phyloP scores from a whole-genome alignment of 1,140 invertebrate genomes.

The Metopolophium dirhodum region DNA sequence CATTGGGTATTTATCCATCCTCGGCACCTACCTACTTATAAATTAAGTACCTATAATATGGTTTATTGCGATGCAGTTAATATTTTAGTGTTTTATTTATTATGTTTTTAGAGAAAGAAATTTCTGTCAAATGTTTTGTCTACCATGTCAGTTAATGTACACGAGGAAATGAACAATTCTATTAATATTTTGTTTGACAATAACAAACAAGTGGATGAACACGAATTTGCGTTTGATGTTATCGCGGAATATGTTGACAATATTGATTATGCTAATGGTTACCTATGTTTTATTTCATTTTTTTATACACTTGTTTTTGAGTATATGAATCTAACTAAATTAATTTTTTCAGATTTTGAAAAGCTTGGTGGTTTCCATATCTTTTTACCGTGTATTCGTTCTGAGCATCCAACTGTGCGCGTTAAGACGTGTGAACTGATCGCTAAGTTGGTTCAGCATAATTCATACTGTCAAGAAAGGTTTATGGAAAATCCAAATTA shows the following conservation, averaged over 20 bases:
- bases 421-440: slow-evolving; percentile 9
- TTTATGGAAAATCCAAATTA: slow-evolving; percentile 20
- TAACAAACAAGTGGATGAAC: slow-evolving; percentile 5
- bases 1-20: not conserved
- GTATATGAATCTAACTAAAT: too few species aligned
- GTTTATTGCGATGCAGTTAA: not conserved
- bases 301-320: not conserved
- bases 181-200: slow-evolving; percentile 27
- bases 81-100: not conserved
- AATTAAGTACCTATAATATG: not conserved
- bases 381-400: not conserved
- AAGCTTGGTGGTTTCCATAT: slow-evolving; percentile 42
- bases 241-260: slow-evolving; percentile 28
- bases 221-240: slow-evolving; percentile 39
- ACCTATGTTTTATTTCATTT: not conserved
- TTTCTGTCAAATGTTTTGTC: slow-evolving; percentile 37
- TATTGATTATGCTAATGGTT: slow-evolving; percentile 52
- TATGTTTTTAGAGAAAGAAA: slow-evolving; percentile 36
- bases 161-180: slow-evolving; percentile 40
- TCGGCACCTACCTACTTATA: not conserved
- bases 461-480: slow-evolving; percentile 40
- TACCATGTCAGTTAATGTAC: slow-evolving; percentile 20
- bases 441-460: not conserved
- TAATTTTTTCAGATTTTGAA: slow-evolving; percentile 36
- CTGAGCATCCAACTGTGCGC: not conserved